Conservation (phyloP, 2,797 vertebrate species). For the Peromyscus aztecus region DNA sequence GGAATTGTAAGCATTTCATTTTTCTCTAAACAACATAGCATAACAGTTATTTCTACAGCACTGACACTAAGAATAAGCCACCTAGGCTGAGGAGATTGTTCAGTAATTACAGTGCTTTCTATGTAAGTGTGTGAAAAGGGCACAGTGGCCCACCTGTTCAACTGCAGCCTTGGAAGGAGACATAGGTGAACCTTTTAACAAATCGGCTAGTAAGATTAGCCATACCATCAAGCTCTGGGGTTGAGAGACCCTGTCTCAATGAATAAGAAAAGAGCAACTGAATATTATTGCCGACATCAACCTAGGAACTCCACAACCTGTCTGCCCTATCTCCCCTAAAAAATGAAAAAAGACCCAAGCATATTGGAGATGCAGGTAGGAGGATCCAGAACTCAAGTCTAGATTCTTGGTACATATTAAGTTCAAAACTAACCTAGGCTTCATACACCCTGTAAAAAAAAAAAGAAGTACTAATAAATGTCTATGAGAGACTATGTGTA, state of each 20-base stretch:
- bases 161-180: neutral
- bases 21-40: neutral
- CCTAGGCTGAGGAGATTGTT: neutral
- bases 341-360: neutral
- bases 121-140: neutral
- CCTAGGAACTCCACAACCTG: neutral
- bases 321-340: neutral
- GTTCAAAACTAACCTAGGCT: neutral
- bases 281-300: neutral
- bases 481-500: neutral
- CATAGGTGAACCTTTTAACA: neutral
- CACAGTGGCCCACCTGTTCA: neutral
- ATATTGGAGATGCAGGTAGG: neutral
- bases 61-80: neutral
- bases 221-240: neutral
- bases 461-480: neutral
- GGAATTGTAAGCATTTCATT: neutral
- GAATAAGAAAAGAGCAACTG: neutral
- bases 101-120: neutral
- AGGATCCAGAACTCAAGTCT: neutral
- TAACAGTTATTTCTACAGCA: neutral
- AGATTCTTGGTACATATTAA: neutral
- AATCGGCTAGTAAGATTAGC: neutral
- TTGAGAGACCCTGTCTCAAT: neutral
- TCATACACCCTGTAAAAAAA: neutral